A percentile compares a stretch with the other conserved stretches of the same genome.
Conservation (phyloP, 2,888 invertebrate species). For the Tanaodytes sp. region DNA sequence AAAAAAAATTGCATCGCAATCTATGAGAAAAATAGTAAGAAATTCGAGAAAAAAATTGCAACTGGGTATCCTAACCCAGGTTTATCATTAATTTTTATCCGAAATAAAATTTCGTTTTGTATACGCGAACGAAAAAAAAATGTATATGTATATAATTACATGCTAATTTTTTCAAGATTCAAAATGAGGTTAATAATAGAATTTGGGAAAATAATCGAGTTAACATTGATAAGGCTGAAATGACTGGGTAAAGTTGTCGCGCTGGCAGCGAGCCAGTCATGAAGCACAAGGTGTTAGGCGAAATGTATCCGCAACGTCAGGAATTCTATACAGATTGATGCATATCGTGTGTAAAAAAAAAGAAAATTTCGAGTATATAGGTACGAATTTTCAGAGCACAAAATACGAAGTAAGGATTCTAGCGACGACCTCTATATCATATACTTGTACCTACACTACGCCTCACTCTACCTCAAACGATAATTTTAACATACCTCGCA, state of each 20-base stretch:
- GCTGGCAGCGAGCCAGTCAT: constrained; percentile 58
- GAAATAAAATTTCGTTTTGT: too few relatives aligned
- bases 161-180: too few relatives aligned
- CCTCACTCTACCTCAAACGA: constrained; percentile 59
- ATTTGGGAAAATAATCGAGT: constrained; percentile 16
- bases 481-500: constrained; percentile 47
- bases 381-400: constrained; percentile 30
- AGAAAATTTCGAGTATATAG: constrained; percentile 20
- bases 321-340: constrained; percentile 52
- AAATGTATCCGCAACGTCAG: constrained; percentile 49
- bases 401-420: constrained; percentile 55
- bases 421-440: constrained; percentile 58
- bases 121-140: too few relatives aligned
- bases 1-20: background rate
- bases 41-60: too few relatives aligned
- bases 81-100: too few relatives aligned
- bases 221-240: constrained; percentile 59
- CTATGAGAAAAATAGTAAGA: too few relatives aligned
- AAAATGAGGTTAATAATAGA: constrained; percentile 17
- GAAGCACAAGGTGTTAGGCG: constrained; percentile 45
- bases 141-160: too few relatives aligned
- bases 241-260: constrained; percentile 55
- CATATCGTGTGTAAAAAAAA: constrained; percentile 31
- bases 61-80: too few relatives aligned
- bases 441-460: constrained; percentile 60